Evolutionary conservation across 2,888 invertebrate genomes (phyloP), one percentile per base, ranked within the genome.

Genomic region (Aphelenchoides bicaudatus): DNA sequence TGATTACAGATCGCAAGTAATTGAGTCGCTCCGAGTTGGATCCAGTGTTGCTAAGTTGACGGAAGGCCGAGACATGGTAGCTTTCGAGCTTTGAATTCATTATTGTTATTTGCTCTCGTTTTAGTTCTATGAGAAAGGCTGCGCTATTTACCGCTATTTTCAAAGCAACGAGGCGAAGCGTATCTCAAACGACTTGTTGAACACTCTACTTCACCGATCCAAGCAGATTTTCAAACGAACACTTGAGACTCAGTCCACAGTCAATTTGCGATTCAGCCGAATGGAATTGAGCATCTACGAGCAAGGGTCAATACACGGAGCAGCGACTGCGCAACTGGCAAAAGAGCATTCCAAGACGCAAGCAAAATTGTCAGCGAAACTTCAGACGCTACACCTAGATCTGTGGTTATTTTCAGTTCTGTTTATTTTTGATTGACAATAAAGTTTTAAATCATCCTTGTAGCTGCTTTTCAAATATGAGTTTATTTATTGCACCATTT

Each of bases 241-340:
- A 8, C 23, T 43, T 8, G 43, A 43, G 10, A 10, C 25, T n/a
- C 21, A 43, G 43, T 21, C 16, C 23, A 43, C 43, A 6, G 21
- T 10, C 43, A 10, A 8, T 19, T n/a, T 43, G 43, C 16, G 10
- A 25, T 43, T 43, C 25, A 43, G 43, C 43, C 21, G 25, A 43
- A 43, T 43, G 23, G 43, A 43, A n/a, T 8, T 43, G 8, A n/a
- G 10, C 43, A 25, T 43, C 43, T 10, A 21, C 43, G 6, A 43
- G n/a, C 43, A 43, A 43, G 23, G 43, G 43, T 8, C 43, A 43
- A n/a, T 43, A 43, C 43, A n/a, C 43, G 23, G 43, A 43, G 23
- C 43, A 43, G 10, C 43, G 43, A 6, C 43, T 43, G 10, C 43
- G 25, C 21, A 43, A 43, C 23, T 43, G 43, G 43, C 10, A 43